Percentiles rank a stretch among this genome's conserved stretches.
Conservation (phyloP, 2,888 invertebrate genomes). For the Oscheius sp. region DNA sequence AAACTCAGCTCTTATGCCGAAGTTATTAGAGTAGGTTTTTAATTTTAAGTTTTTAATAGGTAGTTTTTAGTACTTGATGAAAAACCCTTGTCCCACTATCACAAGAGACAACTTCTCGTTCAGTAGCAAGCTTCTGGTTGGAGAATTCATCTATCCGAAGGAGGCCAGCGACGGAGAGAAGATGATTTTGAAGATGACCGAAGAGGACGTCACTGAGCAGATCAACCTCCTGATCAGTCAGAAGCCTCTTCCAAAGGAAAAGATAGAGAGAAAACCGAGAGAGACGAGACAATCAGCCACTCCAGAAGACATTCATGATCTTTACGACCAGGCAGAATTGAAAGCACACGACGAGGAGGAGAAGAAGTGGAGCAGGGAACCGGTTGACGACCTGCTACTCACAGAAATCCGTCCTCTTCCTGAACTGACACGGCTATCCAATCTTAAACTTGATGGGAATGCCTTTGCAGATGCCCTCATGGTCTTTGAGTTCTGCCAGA, state of each 20-base stretch:
- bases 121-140: conserved; percentile 87
- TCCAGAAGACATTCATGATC: conserved; percentile 30
- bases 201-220: conserved; percentile 85
- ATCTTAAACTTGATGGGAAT: conserved; percentile 85
- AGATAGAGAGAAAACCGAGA: conserved; percentile 21
- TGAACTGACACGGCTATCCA: conserved; percentile 82
- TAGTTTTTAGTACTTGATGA: conserved; percentile 82
- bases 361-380: conserved; percentile 83
- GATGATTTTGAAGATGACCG: conserved; percentile 78
- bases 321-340: conserved; percentile 21
- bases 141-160: conserved; percentile 82
- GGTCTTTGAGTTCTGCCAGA: conserved; percentile 95
- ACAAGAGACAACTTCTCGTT: conserved; percentile 91
- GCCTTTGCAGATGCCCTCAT: conserved; percentile 92
- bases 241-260: conserved; percentile 23
- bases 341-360: conserved; percentile 42
- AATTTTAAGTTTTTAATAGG: not conserved
- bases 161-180: conserved; percentile 30
- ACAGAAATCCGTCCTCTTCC: conserved; percentile 75
- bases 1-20: conserved; percentile 80
- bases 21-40: conserved; percentile 76
- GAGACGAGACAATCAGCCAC: conserved; percentile 23
- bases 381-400: conserved; percentile 90
- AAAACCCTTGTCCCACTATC: conserved; percentile 80
- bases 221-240: conserved; percentile 71